Base-by-base conservation (phyloP, 2,113 vertebrate species). In the Lonchura striata region DNA sequence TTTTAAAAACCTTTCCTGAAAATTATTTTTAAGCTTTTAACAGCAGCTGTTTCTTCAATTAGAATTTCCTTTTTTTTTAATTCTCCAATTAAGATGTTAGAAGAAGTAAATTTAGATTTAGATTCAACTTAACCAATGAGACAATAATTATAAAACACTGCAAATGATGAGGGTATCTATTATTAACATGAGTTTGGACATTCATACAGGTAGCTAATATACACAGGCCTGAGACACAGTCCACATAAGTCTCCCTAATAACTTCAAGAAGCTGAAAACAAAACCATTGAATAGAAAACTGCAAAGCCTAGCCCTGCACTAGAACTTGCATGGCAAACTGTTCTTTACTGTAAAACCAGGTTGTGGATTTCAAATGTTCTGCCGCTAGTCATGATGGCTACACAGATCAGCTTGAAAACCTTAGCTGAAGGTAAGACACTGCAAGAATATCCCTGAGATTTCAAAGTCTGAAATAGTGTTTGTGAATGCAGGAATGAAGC, bases 221-320 rank as follows among this genome's bases (percentile, higher is more conserved):
- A 13, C 8, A 79, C 0, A 0, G 8, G 21, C 35, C 46, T 83
- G 44, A 75, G 50, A 71, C 11, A 39, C 4, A 64, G 56, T 10
- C n/a, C 63, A 25, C 17, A 61, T 8, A 87, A 76, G 20, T 61
- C 31, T 72, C 31, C 35, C 47, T 33, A 21, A 13, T 31, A 20
- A 65, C 7, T 82, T 70, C 9, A 82, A 23, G 15, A 65, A 81
- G 21, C 27, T 74, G 35, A 28, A 72, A 71, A 56, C 20, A 46
- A 86, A 75, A 42, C 4, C 14, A 33, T 3, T 39, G 17, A 37
- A 56, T 6, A 35, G 31, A 64, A 49, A 52, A 59, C 39, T 30
- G 15, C 12, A 25, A 85, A 90, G 25, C 13, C 18, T 82, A 60
- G 13, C 4, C 21, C 24, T 65, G 44, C 15, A 35, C 41, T 30